Percentiles rank a stretch among this genome's conserved stretches.
Evolutionary conservation across 2,113 vertebrate genomes (phyloP).

Genomic region (Erythrocercus mccallii): DNA sequence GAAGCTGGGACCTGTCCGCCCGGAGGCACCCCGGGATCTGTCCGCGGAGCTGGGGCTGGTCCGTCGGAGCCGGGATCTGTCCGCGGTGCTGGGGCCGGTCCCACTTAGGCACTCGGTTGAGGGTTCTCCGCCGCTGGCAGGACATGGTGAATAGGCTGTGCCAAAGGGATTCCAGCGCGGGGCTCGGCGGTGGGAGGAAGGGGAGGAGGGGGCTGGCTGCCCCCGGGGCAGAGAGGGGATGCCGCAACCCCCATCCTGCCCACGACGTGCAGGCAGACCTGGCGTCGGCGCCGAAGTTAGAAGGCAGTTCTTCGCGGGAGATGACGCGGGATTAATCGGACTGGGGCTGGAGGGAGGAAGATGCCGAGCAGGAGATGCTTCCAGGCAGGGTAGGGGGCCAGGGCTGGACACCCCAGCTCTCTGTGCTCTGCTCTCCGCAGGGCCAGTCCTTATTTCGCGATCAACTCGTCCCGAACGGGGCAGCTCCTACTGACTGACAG

Average conservation of each 20-base stretch:
- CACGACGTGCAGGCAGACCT: background rate
- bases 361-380: background rate
- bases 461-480: background rate
- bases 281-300: background rate
- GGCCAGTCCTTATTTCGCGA: background rate
- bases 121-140: background rate
- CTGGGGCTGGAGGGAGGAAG: background rate
- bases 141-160: background rate
- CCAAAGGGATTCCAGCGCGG: background rate
- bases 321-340: background rate
- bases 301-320: background rate
- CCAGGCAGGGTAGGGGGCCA: background rate
- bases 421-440: background rate
- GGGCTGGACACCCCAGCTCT: background rate
- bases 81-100: rapidly evolving
- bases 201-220: background rate
- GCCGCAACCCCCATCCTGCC: background rate
- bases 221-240: background rate
- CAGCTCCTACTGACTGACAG: background rate
- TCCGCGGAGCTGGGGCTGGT: background rate
- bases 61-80: background rate
- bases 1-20: background rate
- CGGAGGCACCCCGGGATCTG: background rate
- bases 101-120: background rate
- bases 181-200: background rate